Evolutionary conservation across 2,113 vertebrate species (phyloP).

Genomic region (Megaptera novaeangliae): DNA sequence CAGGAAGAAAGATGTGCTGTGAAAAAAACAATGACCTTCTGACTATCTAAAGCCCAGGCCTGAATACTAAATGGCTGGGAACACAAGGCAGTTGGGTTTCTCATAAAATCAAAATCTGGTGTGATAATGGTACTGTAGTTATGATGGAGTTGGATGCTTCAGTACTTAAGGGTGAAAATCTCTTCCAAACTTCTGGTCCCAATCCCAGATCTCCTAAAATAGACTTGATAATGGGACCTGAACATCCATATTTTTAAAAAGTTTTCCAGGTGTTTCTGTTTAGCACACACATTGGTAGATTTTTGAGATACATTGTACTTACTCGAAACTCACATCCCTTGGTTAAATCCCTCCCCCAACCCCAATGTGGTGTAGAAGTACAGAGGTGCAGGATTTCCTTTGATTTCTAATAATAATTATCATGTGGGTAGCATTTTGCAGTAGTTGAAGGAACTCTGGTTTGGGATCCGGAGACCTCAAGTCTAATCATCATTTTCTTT

Average conservation of each 20-base stretch:
- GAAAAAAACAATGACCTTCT: background rate
- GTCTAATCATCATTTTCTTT: conserved; percentile 22
- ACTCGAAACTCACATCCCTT: background rate
- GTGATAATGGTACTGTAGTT: background rate
- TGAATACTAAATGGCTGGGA: background rate
- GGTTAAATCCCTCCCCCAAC: background rate
- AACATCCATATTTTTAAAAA: background rate
- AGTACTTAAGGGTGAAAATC: background rate
- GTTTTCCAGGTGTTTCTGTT: background rate
- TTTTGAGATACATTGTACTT: background rate
- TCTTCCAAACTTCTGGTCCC: background rate
- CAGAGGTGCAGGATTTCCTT: background rate
- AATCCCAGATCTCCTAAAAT: background rate
- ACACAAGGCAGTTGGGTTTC: background rate
- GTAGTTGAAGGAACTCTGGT: background rate
- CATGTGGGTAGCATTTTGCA: background rate
- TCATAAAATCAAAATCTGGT: background rate
- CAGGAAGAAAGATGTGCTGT: background rate
- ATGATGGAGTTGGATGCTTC: background rate
- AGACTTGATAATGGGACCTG: background rate
- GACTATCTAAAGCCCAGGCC: background rate
- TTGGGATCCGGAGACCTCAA: background rate
- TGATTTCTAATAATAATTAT: background rate
- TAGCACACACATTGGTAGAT: background rate
- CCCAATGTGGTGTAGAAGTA: background rate